Conservation (phyloP, 1,140 invertebrate species). For the Pseudomyrmex sp. region DNA sequence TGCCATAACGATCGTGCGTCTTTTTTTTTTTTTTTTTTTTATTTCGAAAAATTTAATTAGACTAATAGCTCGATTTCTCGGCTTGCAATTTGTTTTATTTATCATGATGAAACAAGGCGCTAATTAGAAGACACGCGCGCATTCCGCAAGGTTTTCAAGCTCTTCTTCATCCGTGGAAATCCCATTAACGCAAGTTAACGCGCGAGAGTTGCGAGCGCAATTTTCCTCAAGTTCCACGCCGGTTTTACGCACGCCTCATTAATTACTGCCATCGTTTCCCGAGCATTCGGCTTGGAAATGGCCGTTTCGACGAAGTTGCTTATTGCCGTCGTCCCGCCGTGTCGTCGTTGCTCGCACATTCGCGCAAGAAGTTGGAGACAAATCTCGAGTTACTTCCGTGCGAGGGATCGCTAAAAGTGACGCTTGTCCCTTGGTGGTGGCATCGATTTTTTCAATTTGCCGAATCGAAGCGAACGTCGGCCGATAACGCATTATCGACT, state of each 20-base stretch:
- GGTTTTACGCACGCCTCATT: constrained; percentile 51
- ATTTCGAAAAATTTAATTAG: no score
- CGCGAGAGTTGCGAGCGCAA: constrained; percentile 22
- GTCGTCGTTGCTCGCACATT: constrained; percentile 20
- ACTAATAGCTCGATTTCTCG: no score
- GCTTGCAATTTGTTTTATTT: not conserved
- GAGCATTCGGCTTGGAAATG: constrained; percentile 22
- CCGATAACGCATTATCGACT: constrained; percentile 40
- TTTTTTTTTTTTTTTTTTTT: no score
- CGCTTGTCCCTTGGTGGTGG: constrained; percentile 19
- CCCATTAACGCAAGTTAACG: constrained; percentile 34
- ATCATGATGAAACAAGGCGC: not conserved
- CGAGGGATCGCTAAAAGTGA: constrained; percentile 56
- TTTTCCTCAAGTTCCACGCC: constrained; percentile 39
- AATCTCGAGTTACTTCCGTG: constrained; percentile 64
- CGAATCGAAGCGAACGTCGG: constrained; percentile 48
- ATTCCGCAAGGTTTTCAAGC: constrained; percentile 4
- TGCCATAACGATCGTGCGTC: no score
- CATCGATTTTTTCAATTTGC: constrained; percentile 55
- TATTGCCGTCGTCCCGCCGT: not conserved
- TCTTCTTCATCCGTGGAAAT: constrained; percentile 20
- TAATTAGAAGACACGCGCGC: constrained; percentile 5
- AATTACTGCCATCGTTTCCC: constrained; percentile 49
- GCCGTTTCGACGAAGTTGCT: constrained; percentile 52
- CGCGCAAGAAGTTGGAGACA: constrained; percentile 41